These are phyloP conservation scores for Syrphus vitripennis DNA, from an alignment of 2,888 invertebrate genomes.

Conservation along the genomic window DNA sequence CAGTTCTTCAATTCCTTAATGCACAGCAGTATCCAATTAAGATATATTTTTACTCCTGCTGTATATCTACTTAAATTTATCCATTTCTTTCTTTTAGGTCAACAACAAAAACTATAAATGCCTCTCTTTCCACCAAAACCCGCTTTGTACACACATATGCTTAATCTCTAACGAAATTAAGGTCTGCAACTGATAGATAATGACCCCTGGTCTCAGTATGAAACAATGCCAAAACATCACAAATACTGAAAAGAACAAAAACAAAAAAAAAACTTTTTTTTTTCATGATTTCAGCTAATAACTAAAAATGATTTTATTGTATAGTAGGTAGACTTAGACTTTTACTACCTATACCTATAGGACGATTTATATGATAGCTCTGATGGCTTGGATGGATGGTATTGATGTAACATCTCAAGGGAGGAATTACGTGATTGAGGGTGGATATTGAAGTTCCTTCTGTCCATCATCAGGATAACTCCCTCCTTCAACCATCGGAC, in stretches of 20 bases:
- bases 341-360: background rate
- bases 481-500: background rate
- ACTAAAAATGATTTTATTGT: constrained; percentile 71
- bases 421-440: constrained; percentile 66
- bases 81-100: background rate
- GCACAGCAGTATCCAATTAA: constrained; percentile 57
- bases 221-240: constrained; percentile 59
- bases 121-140: background rate
- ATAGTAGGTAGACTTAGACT: constrained; percentile 37
- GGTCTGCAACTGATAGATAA: constrained; percentile 67
- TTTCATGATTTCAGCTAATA: constrained; percentile 68
- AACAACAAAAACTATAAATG: background rate
- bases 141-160: background rate
- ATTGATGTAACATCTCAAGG: constrained; percentile 55
- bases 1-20: background rate
- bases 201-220: constrained; percentile 39
- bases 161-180: constrained; percentile 59
- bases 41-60: constrained; percentile 27
- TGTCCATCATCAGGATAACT: constrained; percentile 46
- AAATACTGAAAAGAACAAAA: background rate
- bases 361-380: constrained; percentile 12
- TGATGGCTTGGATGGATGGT: background rate
- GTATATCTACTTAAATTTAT: constrained; percentile 30
- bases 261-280: constrained; percentile 30
- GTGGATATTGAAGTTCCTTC: constrained; percentile 30